Conservation (phyloP, 2,888 invertebrate genomes). For the Drosophila suboccidentalis region DNA sequence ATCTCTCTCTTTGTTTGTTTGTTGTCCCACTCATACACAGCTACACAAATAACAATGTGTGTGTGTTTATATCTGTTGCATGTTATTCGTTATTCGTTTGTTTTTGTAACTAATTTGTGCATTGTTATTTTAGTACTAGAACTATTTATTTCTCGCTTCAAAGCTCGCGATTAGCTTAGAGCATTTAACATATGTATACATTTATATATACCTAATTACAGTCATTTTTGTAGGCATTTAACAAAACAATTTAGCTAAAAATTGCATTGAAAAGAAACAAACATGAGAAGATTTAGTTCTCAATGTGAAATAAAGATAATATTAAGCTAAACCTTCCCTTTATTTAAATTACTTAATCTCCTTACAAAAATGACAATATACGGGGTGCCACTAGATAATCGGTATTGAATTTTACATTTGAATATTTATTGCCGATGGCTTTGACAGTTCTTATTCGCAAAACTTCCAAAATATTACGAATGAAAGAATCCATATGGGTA, state of each 20-base stretch:
- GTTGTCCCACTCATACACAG: slow-evolving; percentile 33
- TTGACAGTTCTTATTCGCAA: too few relatives aligned
- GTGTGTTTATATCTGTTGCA: slow-evolving; percentile 33
- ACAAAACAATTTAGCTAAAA: neutral
- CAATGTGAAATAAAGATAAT: neutral
- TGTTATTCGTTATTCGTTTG: slow-evolving; percentile 12
- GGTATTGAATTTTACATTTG: too few relatives aligned
- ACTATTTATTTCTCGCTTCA: slow-evolving; percentile 8
- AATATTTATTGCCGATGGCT: too few relatives aligned
- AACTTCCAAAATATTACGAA: too few relatives aligned
- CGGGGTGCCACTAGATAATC: too few relatives aligned
- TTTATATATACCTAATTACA: slow-evolving; percentile 1
- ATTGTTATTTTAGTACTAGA: slow-evolving; percentile 9
- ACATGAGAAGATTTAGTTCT: neutral
- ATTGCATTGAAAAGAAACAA: neutral
- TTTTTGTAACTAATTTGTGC: slow-evolving; percentile 13
- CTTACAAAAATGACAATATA: neutral
- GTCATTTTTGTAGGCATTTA: neutral
- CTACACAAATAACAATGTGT: slow-evolving; percentile 20
- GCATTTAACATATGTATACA: slow-evolving; percentile 1
- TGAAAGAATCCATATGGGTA: too few relatives aligned
- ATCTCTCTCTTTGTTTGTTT: neutral
- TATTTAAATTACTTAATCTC: neutral
- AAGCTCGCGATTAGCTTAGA: neutral
- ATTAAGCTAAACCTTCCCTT: neutral